Conservation (phyloP, 2,113 vertebrate species). For the Nansenia antarctica region DNA sequence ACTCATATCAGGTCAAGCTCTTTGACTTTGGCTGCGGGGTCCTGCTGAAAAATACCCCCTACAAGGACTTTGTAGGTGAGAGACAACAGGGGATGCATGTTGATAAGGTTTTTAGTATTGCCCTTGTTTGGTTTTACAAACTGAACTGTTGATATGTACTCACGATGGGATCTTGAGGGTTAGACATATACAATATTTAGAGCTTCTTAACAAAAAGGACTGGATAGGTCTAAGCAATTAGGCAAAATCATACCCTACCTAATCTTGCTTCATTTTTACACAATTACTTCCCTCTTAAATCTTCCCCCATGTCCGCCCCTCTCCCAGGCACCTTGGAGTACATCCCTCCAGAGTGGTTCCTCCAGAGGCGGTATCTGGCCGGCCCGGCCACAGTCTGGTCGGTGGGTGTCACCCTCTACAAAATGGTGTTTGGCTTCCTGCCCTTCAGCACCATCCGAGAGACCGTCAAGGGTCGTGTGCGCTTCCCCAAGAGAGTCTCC, state of each 20-base stretch:
- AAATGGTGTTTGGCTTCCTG: conserved; percentile 76
- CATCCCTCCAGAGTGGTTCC: conserved; percentile 60
- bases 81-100: too few relatives aligned
- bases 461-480: conserved; percentile 42
- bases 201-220: too few relatives aligned
- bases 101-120: too few relatives aligned
- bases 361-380: conserved; percentile 42
- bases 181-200: too few relatives aligned
- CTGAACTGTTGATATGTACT: too few relatives aligned
- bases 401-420: conserved; percentile 55
- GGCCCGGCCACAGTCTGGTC: conserved; percentile 59
- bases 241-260: too few relatives aligned
- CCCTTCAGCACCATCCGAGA: conserved; percentile 72
- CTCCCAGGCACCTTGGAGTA: conserved; percentile 53
- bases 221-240: too few relatives aligned
- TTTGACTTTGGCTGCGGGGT: conserved; percentile 67
- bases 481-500: conserved; percentile 35
- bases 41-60: conserved; percentile 41
- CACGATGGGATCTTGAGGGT: too few relatives aligned
- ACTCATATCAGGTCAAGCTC: conserved; percentile 52
- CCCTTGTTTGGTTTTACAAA: too few relatives aligned
- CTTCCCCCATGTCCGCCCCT: background rate
- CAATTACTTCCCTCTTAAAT: too few relatives aligned
- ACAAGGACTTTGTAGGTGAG: conserved; percentile 58
- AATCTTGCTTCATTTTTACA: too few relatives aligned